Evolutionary conservation across 2,888 invertebrate species (phyloP), one percentile per base, ranked within the genome.

Genomic region (Polymixis flavicincta): DNA sequence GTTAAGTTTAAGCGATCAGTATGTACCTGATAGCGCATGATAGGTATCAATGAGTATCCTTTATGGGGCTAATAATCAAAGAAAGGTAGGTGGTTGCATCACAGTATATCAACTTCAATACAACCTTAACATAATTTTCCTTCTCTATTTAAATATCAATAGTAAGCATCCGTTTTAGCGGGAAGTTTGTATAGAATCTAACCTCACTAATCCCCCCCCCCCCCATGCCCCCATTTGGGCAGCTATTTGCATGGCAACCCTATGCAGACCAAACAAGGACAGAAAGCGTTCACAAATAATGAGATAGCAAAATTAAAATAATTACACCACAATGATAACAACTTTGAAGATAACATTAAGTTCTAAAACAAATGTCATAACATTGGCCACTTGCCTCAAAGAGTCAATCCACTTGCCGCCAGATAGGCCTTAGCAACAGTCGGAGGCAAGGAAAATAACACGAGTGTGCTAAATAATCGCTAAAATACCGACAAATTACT

Each of bases 271-370:
- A 37, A 72, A 67, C 69, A 70, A 74, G 68, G 28, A 70, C 68
- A 71, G 45, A 75, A 63, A 74, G 25, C 64, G 4, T 59, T 60
- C 61, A 82, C 50, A 76, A 74, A 71, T 66, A 42, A 63, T 73
- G 65, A 81, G 59, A 74, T 84, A 86, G 76, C 82, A 83, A 63
- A 75, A 82, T 76, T 72, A 73, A 50, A 72, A 75, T 85, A 85
- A 88, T 88, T 84, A 81, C 60, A 60, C 45, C 59, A 32, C 54
- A 74, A 63, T 83, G 87, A 88, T 88, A 88, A 85, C 77, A 80
- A 78, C 55, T 63, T 70, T 28, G 67, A 78, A 82, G 85, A 87
- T 88, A 86, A 75, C 48, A 76, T 25, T 17, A 65, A 71, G 63
- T 68, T 73, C 55, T 64, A 63, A 71, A 83, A 76, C 75, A 87